Base-by-base conservation (phyloP, 2,888 invertebrate genomes). In the Ichneumoninae sp. region DNA sequence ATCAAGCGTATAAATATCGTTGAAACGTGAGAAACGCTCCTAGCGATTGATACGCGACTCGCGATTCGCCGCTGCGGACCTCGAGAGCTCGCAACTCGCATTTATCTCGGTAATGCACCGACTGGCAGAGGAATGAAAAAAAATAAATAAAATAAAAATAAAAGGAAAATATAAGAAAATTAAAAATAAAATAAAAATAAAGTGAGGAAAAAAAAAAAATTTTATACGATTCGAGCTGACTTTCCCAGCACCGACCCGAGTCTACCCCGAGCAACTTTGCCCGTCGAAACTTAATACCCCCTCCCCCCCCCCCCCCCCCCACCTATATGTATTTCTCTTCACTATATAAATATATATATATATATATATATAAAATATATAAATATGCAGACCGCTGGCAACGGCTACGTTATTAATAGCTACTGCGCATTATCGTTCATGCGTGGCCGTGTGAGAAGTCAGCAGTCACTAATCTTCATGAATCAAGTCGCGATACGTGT, bases 401-500 rank as follows among this genome's bases (percentile, higher is more conserved):
- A 83, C 80, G 82, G 88, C 82, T 71, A 85, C 82, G 88, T 91
- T 92, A 92, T 92, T 92, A 92, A 92, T 92, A 92, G 90, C 90
- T 89, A 91, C 89, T 92, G 91, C 92, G 92, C 91, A 92, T 92
- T 92, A 92, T 91, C 91, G 90, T 89, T 89, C 87, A 89, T 88
- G 89, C 90, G 89, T 89, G 88, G 81, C 89, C 88, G 87, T 87
- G 89, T 86, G 87, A 88, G 87, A 87, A 88, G 86, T 87, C 86
- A 80, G 85, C 83, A 89, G 88, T 88, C 88, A 87, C 90, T 87
- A 89, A 89, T 91, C 89, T 89, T 89, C 88, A 88, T 88, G 89
- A 89, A 89, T 90, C 90, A 87, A 90, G 88, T 88, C 85, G 86
- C 88, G 87, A 86, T 87, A 86, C 86, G 86, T 86, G 85, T 84